These are phyloP conservation scores for Ascidia mentula DNA, from an alignment of 23 tunicate genomes.

Conservation along the genomic window DNA sequence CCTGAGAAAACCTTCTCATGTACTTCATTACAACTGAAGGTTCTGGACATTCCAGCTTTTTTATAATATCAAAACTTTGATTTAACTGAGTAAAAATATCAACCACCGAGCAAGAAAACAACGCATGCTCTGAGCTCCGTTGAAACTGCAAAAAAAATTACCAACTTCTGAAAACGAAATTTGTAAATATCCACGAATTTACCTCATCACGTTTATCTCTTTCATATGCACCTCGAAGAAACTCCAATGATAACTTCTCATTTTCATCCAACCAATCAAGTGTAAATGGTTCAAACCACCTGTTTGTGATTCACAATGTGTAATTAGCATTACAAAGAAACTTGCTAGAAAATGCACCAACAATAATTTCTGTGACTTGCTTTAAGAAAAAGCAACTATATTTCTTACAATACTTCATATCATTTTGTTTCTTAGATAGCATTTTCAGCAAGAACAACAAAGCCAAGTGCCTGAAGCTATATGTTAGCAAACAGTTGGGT, in stretches of 20 bases:
- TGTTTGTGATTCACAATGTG: too few species aligned
- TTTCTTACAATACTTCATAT: too few species aligned
- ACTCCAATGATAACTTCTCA: conserved; percentile 67
- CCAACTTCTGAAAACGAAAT: background rate
- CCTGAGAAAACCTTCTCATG: conserved; percentile 74
- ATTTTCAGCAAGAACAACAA: too few species aligned
- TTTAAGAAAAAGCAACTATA: too few species aligned
- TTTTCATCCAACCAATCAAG: conserved; percentile 90
- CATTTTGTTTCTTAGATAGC: too few species aligned
- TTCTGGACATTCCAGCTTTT: conserved; percentile 96
- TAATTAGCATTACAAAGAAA: too few species aligned
- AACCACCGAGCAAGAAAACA: conserved; percentile 94
- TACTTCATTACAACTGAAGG: conserved; percentile 53
- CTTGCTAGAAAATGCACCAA: too few species aligned
- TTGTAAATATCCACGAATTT: background rate
- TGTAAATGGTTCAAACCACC: conserved; percentile 92
- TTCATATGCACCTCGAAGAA: conserved; percentile 66
- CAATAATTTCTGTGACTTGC: too few species aligned
- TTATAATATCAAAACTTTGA: conserved; percentile 85
- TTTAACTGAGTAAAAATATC: conserved; percentile 93
- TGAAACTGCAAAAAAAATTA: conserved; percentile 34
- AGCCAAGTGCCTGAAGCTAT: too few species aligned
- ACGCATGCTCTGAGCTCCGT: conserved; percentile 71
- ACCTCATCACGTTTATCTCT: conserved; percentile 68
- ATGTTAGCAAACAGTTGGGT: too few species aligned